Conservation (phyloP, 1,140 invertebrate genomes). For the Aporrectodea caliginosa region DNA sequence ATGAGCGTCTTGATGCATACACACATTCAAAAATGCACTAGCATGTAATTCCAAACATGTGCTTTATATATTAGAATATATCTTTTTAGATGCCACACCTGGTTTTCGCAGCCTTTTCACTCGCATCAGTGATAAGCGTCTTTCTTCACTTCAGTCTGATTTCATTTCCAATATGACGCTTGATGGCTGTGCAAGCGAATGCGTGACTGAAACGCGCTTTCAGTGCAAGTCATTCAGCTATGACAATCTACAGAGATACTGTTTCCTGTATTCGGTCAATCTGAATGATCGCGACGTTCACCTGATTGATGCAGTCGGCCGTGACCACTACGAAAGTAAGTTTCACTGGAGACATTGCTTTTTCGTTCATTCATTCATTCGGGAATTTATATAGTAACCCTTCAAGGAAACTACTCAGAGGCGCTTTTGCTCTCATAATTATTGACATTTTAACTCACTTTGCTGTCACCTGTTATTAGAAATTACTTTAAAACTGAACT, state of each 20-base stretch:
- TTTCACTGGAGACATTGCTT: no score
- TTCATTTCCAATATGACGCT: slow-evolving; percentile 12
- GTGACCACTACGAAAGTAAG: slow-evolving; percentile 28
- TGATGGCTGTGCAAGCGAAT: slow-evolving; percentile 18
- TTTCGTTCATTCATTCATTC: no score
- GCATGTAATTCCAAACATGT: no score
- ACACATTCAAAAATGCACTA: no score
- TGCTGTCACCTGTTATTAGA: no score
- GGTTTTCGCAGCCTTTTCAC: slow-evolving; percentile 19
- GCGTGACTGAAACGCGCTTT: slow-evolving; percentile 40
- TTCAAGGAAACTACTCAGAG: no score
- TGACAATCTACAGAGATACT: slow-evolving; percentile 7
- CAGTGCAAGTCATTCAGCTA: slow-evolving; percentile 49
- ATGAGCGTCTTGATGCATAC: no score
- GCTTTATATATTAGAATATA: no score
- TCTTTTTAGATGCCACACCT: background rate
- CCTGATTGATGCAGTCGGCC: slow-evolving; percentile 1
- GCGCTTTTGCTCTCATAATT: no score
- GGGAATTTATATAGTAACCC: no score
- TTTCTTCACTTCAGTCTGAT: slow-evolving; percentile 13
- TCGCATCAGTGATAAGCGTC: slow-evolving; percentile 1
- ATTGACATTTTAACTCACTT: no score
- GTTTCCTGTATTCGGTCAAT: slow-evolving; percentile 19
- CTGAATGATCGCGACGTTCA: slow-evolving; percentile 18
- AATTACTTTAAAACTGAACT: no score